phyloP scores from a whole-genome alignment of 2,888 invertebrate genomes.

The Phaonia tiefii region DNA sequence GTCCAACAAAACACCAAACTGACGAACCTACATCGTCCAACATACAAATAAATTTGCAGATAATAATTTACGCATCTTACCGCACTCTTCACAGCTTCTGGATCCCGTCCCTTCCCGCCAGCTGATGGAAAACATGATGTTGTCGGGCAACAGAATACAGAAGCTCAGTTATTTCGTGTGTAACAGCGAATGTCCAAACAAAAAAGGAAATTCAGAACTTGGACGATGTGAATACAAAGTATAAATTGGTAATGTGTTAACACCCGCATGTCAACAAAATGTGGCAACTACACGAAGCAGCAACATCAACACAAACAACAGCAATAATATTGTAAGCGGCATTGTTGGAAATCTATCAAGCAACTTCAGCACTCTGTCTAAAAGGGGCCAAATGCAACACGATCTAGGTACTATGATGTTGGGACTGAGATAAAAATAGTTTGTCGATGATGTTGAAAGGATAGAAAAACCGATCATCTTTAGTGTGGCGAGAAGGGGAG shows the following conservation, averaged over 20 bases:
- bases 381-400: slow-evolving; percentile 20
- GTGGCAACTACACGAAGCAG: slow-evolving; percentile 49
- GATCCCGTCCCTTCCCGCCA: not conserved
- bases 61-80: slow-evolving; percentile 50
- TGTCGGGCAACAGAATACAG: slow-evolving; percentile 3
- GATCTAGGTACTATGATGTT: slow-evolving; percentile 15
- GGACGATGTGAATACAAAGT: slow-evolving; percentile 18
- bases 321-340: not conserved
- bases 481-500: slow-evolving; percentile 49
- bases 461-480: slow-evolving; percentile 56
- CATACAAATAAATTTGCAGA: slow-evolving; percentile 38
- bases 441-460: slow-evolving; percentile 40
- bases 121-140: not conserved
- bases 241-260: slow-evolving; percentile 57
- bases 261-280: slow-evolving; percentile 63
- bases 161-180: slow-evolving; percentile 7
- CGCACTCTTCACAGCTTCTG: not conserved
- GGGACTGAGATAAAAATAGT: slow-evolving; percentile 44
- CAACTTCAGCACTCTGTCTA: not conserved
- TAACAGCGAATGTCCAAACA: not conserved
- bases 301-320: not conserved
- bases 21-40: slow-evolving; percentile 19
- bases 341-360: not conserved
- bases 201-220: slow-evolving; percentile 46
- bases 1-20: slow-evolving; percentile 23